Evolutionary conservation across 2,797 vertebrate species (phyloP), one percentile per base, ranked within the genome.

Genomic region (Rhincodon typus): DNA sequence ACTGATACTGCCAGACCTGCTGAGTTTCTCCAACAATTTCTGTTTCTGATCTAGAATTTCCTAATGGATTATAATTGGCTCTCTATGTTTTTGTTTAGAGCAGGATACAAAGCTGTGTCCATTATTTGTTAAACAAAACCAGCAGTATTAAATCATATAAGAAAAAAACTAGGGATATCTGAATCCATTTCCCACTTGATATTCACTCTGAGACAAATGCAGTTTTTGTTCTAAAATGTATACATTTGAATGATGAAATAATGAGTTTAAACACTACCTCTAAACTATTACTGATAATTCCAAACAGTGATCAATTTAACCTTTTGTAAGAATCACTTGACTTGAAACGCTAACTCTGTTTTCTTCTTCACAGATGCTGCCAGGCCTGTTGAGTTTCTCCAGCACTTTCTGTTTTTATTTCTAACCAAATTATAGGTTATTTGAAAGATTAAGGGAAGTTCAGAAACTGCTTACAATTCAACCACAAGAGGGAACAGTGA

Each of bases 111-210:
- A 88, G 87, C 12, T 34, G 57, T 30, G 12, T 88, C 25, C 53
- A 91, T 91, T 91, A 91, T 88, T 93, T 93, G 94, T 77, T 95
- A 72, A 72, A 95, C 70, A 74, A 95, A 74, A 34, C 6, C 7
- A 19, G 15, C 69, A 50, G 50, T 17, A 62, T 50, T 6, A 91
- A 74, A 50, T 50, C 5, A 53, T 46, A 46, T 46, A 95, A 53
- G 21, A 34, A 72, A 53, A 34, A 69, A 70, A 94, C 70, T 30
- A 30, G 30, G 66, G 17, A 67, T n/a, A 66, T 93, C 15, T 27
- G 10, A 72, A 70, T 91, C 88, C 38, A 84, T 91, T 6, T 91
- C 53, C 57, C 57, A 66, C 30, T 62, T 91, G 30, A 5, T 0
- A 62, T 62, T 3, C 6, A 30, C 57, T 91, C 57, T 10, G 34